Percentiles rank a stretch among this genome's conserved stretches.
phyloP scores from a whole-genome alignment of 1,140 invertebrate genomes.

The Psilanteris sp. region DNA sequence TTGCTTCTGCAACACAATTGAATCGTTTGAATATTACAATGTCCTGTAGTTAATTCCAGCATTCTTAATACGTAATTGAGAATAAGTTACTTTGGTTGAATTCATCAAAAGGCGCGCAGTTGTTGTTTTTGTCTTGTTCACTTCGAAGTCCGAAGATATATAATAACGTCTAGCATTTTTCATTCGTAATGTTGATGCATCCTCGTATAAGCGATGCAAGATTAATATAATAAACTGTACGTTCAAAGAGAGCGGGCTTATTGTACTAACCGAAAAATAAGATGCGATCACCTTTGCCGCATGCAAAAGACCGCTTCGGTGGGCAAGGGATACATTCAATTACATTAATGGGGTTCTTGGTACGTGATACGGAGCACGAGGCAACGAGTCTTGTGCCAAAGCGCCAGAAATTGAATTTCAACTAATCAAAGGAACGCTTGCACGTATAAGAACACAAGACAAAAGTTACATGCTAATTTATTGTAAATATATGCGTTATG shows the following conservation, averaged over 20 bases:
- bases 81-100: too few species aligned
- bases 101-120: too few species aligned
- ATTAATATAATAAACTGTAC: conserved; percentile 1
- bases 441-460: conserved; percentile 21
- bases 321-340: conserved; percentile 41
- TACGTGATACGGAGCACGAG: conserved; percentile 30
- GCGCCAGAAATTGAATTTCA: conserved; percentile 55
- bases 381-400: conserved; percentile 13
- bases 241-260: conserved; percentile 13
- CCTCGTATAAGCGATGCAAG: neutral
- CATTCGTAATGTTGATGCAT: too few species aligned
- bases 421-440: conserved; percentile 46
- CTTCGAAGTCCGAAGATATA: too few species aligned
- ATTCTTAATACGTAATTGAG: too few species aligned
- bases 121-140: too few species aligned
- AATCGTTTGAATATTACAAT: too few species aligned
- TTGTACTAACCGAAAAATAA: conserved; percentile 38
- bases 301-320: conserved; percentile 13
- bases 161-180: too few species aligned
- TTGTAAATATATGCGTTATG: conserved; percentile 1
- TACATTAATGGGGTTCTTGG: conserved; percentile 54
- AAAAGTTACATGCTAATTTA: conserved; percentile 43
- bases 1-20: too few species aligned
- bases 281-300: conserved; percentile 17
- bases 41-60: too few species aligned